A percentile compares a stretch with the other conserved stretches of the same genome.
Evolutionary conservation across 1,140 invertebrate genomes (phyloP).

Genomic region (Trialeurodes vaporariorum): DNA sequence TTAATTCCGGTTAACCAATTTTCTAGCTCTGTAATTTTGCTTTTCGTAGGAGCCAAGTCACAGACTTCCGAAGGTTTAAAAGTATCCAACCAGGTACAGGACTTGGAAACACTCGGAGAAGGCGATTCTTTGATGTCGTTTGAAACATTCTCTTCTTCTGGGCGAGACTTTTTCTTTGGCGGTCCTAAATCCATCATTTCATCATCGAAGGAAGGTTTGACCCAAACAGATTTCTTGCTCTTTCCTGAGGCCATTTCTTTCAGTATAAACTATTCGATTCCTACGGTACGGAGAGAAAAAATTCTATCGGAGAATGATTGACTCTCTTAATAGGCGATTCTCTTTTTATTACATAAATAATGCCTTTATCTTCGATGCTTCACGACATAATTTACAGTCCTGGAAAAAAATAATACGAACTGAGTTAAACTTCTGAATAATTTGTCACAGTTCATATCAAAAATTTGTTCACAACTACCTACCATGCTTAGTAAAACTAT

Average conservation of each 20-base stretch:
- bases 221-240: background rate
- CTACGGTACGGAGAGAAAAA: no score
- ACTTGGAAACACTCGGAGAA: background rate
- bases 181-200: background rate
- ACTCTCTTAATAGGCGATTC: background rate
- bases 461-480: no score
- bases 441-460: background rate
- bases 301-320: no score
- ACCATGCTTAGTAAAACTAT: no score
- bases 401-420: background rate
- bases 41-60: slow-evolving; percentile 46
- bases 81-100: slow-evolving; percentile 38
- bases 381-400: background rate
- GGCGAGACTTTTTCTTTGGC: background rate
- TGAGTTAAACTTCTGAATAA: background rate
- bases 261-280: no score
- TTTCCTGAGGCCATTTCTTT: background rate
- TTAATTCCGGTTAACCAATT: slow-evolving; percentile 38
- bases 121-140: background rate
- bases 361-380: background rate
- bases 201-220: background rate
- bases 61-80: slow-evolving; percentile 40
- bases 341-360: background rate
- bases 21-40: slow-evolving; percentile 48
- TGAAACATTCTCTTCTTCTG: background rate